These are phyloP conservation scores for Hycleus cichorii DNA, from an alignment of 1,140 invertebrate species.

Conservation along the genomic window DNA sequence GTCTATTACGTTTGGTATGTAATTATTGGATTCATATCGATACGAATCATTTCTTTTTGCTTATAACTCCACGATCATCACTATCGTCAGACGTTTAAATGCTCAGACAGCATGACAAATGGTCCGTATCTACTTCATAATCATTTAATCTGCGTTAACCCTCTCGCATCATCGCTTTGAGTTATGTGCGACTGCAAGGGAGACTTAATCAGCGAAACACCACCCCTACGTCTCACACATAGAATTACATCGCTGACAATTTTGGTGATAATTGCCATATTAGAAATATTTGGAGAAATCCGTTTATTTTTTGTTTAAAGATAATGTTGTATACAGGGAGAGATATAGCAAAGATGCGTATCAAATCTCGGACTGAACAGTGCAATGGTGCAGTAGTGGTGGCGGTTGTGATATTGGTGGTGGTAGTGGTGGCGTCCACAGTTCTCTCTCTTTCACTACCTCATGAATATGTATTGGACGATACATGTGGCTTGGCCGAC, in stretches of 20 bases:
- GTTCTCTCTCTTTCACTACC: not conserved
- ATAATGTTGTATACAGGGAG: not conserved
- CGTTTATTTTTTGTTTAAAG: not conserved
- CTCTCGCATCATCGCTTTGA: conserved; percentile 33
- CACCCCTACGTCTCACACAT: too few relatives aligned
- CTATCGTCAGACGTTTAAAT: not conserved
- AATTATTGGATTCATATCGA: too few relatives aligned
- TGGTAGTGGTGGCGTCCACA: conserved; percentile 7
- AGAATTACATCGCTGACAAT: too few relatives aligned
- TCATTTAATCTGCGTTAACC: conserved; percentile 38
- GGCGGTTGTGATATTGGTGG: not conserved
- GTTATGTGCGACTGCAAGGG: conserved; percentile 16
- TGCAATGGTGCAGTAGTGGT: conserved; percentile 3
- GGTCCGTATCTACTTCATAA: conserved; percentile 36
- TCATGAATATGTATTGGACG: conserved; percentile 29
- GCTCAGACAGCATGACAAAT: conserved; percentile 35
- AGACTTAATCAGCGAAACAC: conserved; percentile 12
- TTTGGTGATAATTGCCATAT: too few relatives aligned
- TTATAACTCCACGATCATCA: too few relatives aligned
- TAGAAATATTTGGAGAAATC: too few relatives aligned
- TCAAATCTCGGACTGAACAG: conserved; percentile 25
- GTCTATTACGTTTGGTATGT: too few relatives aligned
- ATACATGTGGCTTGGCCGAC: conserved; percentile 17
- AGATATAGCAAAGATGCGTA: conserved; percentile 21
- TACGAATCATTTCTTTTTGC: too few relatives aligned